Percentiles rank a stretch among this genome's conserved stretches.
Conservation (phyloP, 1,140 invertebrate species). For the Neodiprion pinetum region DNA sequence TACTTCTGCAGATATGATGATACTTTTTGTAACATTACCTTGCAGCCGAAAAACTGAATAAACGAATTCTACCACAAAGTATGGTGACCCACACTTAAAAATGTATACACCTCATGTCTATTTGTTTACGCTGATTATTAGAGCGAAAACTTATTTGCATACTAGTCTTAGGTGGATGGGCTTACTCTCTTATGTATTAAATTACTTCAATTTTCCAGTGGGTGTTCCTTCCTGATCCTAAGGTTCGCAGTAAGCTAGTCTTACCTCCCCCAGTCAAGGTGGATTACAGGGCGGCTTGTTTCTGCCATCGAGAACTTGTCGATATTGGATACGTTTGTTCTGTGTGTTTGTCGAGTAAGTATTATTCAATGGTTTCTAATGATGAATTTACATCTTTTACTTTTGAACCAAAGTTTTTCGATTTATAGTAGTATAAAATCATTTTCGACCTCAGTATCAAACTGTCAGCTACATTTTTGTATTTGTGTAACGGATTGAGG, state of each 20-base stretch:
- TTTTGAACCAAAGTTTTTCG: neutral
- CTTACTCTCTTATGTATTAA: no score
- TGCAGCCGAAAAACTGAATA: no score
- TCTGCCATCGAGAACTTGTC: conserved; percentile 96
- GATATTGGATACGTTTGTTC: conserved; percentile 98
- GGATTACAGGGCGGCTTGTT: conserved; percentile 96
- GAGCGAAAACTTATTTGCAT: neutral
- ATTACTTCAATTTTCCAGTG: conserved; percentile 68
- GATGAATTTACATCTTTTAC: conserved; percentile 11
- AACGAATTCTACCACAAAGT: no score
- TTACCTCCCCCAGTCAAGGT: conserved; percentile 90
- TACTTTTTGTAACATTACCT: no score
- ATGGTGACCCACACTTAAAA: no score
- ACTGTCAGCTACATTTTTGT: neutral
- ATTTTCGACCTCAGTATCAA: no score
- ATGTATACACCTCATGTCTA: neutral
- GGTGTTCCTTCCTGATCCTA: conserved; percentile 90
- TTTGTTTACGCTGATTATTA: neutral
- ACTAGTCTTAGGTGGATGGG: no score
- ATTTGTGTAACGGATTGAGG: conserved; percentile 14
- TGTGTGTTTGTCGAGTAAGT: conserved; percentile 93
- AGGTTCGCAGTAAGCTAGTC: conserved; percentile 81
- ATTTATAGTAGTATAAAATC: no score
- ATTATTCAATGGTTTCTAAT: conserved; percentile 3
- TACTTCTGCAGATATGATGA: no score